A percentile compares a stretch with the other conserved stretches of the same genome.
Conservation (phyloP, 2,797 vertebrate genomes). For the Tokudaia muenninki region DNA sequence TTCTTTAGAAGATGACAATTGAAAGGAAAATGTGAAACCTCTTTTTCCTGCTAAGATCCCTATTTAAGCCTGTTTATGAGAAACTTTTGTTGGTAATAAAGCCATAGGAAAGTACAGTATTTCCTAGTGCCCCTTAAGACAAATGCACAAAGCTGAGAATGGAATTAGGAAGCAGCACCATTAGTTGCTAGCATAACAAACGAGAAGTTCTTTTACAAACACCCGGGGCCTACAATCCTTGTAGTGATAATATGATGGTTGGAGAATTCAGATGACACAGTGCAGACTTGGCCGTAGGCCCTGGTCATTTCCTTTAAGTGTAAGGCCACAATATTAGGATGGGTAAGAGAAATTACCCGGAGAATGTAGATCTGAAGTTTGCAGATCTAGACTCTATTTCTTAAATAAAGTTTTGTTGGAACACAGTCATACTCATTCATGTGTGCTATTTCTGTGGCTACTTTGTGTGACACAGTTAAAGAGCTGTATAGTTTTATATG, state of each 20-base stretch:
- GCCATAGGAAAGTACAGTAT: neutral
- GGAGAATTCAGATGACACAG: neutral
- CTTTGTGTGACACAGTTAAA: constrained; percentile 12
- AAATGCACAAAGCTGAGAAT: neutral
- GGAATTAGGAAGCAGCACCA: constrained; percentile 8
- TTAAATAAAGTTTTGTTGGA: constrained; percentile 22
- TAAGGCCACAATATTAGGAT: neutral
- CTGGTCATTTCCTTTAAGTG: neutral
- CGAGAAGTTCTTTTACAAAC: neutral
- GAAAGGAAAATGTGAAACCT: constrained; percentile 34
- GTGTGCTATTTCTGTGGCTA: constrained; percentile 1
- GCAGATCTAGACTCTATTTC: neutral
- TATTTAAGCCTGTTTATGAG: constrained; percentile 22
- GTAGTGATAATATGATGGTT: neutral
- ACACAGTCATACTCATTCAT: neutral
- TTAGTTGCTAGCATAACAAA: neutral
- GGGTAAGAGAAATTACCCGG: neutral
- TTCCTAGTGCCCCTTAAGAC: neutral
- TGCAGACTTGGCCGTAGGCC: neutral
- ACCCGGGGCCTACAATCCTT: neutral
- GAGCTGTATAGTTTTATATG: neutral
- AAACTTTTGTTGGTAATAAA: constrained; percentile 33
- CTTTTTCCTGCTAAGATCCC: neutral
- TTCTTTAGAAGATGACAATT: constrained; percentile 25
- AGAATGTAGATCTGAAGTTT: neutral